These are phyloP conservation scores for Polydrusus pterygomalis DNA, from an alignment of 2,888 invertebrate genomes.

Conservation along the genomic window DNA sequence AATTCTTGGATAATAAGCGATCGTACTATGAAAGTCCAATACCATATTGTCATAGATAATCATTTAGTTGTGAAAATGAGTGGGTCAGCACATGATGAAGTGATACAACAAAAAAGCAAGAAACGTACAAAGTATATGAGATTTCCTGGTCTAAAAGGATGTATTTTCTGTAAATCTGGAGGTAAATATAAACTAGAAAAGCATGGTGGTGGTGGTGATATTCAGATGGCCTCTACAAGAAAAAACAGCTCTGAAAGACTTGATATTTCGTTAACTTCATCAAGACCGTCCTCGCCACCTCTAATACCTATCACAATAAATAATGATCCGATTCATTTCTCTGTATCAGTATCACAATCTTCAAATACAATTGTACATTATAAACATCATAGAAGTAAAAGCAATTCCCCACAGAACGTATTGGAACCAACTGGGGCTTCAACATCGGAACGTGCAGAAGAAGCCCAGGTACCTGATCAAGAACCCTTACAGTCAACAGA, in stretches of 20 bases:
- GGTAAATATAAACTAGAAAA: slow-evolving; percentile 10
- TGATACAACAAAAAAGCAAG: not conserved
- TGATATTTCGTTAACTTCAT: not conserved
- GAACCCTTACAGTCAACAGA: no score
- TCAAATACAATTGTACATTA: no score
- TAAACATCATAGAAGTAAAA: not conserved
- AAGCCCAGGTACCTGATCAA: not conserved
- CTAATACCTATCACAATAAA: not conserved
- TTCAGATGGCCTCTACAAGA: not conserved
- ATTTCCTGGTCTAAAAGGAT: not conserved
- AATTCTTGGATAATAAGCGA: not conserved
- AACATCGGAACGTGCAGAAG: not conserved
- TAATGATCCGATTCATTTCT: not conserved
- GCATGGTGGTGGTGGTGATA: not conserved
- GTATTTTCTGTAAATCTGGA: not conserved
- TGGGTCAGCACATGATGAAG: not conserved
- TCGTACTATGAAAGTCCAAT: not conserved
- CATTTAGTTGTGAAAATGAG: not conserved
- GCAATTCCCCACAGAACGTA: not conserved
- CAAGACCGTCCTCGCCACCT: not conserved
- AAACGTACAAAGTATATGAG: not conserved
- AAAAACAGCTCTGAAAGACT: not conserved
- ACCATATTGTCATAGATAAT: not conserved
- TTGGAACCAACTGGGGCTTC: not conserved
- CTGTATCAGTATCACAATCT: not conserved